Base-by-base conservation (phyloP, 2,113 vertebrate species). In the Ailurus styani region DNA sequence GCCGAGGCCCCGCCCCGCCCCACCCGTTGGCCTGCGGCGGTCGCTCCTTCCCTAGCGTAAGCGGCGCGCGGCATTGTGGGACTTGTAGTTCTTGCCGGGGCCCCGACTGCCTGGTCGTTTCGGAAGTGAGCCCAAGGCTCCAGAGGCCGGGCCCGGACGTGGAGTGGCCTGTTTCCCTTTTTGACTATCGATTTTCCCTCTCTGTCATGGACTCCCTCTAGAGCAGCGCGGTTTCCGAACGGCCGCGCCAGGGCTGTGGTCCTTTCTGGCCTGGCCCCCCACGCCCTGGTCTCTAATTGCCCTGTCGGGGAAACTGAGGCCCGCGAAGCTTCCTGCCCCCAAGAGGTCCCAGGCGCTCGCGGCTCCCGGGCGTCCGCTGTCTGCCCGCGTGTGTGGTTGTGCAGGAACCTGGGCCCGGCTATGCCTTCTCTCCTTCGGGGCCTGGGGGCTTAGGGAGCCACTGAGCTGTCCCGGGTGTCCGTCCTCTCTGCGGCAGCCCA, bases 31-130 rank as follows among this genome's bases (percentile, higher is more conserved):
- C 37, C 21, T 34, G 13, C 3, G 5, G 34, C 17, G 3, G 8
- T 9, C 3, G 25, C 13, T 4, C 15, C 50, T 5, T 54, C 45
- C 6, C 6, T 0, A 23, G 14, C 40, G 37, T n/a, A 9, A 13
- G 2, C 17, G 6, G 47, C n/a, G 81, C 50, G 50, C 12, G 15
- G 72, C 64, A 45, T 92, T 42, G n/a, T 86, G 57, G 94, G 52
- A 90, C 7, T 93, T 79, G 97, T 95, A 96, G 92, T 97, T 94
- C n/a, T 47, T 31, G 5, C 0, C 5, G 2, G 68, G 29, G 7
- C 17, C 31, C 31, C 11, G 18, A 3, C 40, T 10, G 0, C 31
- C 7, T 0, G 2, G 34, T 64, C 9, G 11, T 10, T 0, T 17
- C 2, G 1, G 7, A 52, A 5, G 34, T 92, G 7, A 3, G 47